A percentile compares a stretch with the other conserved stretches of the same genome.
These are phyloP conservation scores for Eudasyphora cyanicolor DNA, from an alignment of 2,888 invertebrate species.

Conservation along the genomic window DNA sequence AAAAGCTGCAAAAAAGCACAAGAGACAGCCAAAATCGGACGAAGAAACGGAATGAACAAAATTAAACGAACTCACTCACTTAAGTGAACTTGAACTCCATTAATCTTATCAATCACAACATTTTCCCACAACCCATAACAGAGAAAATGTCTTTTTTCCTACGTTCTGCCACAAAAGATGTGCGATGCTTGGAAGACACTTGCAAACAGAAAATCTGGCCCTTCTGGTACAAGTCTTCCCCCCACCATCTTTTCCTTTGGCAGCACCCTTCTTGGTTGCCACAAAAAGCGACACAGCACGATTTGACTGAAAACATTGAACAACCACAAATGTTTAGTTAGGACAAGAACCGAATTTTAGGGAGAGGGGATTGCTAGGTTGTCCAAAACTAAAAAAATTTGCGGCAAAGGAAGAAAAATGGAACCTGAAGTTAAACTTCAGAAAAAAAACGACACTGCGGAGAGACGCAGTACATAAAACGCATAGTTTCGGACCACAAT, in stretches of 20 bases:
- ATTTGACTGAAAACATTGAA: conserved; percentile 60
- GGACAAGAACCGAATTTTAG: background rate
- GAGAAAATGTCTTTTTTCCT: conserved; percentile 59
- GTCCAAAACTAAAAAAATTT: conserved; percentile 36
- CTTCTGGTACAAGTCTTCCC: background rate
- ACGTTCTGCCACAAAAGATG: conserved; percentile 29
- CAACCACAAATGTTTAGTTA: conserved; percentile 38
- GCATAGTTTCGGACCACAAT: conserved; percentile 65
- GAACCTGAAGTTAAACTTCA: conserved; percentile 32
- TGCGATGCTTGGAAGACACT: conserved; percentile 52
- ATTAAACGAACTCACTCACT: conserved; percentile 62
- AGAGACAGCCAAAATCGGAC: background rate
- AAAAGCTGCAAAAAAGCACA: background rate
- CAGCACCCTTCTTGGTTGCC: too few species aligned
- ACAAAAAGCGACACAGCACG: conserved; percentile 54
- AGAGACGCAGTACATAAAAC: conserved; percentile 65
- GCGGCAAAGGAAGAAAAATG: conserved; percentile 50
- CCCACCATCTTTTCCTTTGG: background rate
- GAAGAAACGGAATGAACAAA: conserved; percentile 32
- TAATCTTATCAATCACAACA: conserved; percentile 66
- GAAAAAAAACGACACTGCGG: background rate
- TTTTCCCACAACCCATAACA: conserved; percentile 66
- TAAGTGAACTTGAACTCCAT: conserved; percentile 66
- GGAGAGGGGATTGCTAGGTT: background rate
- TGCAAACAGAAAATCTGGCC: conserved; percentile 27